phyloP scores from a whole-genome alignment of 2,888 invertebrate species.

The Tholera decimalis region DNA sequence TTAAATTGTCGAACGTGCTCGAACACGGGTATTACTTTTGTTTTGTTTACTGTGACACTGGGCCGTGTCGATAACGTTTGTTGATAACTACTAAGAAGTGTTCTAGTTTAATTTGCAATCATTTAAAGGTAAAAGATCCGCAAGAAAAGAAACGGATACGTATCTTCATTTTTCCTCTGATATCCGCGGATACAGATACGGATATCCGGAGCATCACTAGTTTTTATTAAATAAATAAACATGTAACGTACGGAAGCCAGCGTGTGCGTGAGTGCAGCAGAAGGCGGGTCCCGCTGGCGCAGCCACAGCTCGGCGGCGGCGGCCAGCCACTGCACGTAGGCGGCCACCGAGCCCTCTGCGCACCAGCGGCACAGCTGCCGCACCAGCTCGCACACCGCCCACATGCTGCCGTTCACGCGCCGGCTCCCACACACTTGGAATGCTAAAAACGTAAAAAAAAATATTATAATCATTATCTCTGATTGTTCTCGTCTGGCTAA shows the following conservation, averaged over 20 bases:
- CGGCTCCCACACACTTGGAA: constrained; percentile 73
- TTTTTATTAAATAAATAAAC: neutral
- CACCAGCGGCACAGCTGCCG: constrained; percentile 94
- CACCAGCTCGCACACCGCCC: constrained; percentile 94
- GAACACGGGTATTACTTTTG: too few species aligned
- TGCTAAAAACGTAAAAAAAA: constrained; percentile 66
- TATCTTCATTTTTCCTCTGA: too few species aligned
- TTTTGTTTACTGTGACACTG: too few species aligned
- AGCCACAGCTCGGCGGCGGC: constrained; percentile 89
- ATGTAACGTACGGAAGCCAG: constrained; percentile 93
- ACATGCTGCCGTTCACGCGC: constrained; percentile 81
- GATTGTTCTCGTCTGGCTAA: too few species aligned
- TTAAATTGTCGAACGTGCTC: too few species aligned
- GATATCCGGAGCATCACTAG: too few species aligned
- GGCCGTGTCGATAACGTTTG: too few species aligned
- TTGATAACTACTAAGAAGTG: too few species aligned
- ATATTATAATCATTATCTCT: fast-evolving
- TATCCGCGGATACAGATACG: too few species aligned
- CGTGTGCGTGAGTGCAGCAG: constrained; percentile 93
- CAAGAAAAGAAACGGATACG: too few species aligned
- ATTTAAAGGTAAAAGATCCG: too few species aligned
- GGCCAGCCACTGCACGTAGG: constrained; percentile 94
- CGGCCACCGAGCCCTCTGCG: constrained; percentile 92
- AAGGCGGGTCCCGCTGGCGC: constrained; percentile 80
- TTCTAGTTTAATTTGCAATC: too few species aligned